phyloP scores from a whole-genome alignment of 2,888 invertebrate species.

The Nezara viridula region DNA sequence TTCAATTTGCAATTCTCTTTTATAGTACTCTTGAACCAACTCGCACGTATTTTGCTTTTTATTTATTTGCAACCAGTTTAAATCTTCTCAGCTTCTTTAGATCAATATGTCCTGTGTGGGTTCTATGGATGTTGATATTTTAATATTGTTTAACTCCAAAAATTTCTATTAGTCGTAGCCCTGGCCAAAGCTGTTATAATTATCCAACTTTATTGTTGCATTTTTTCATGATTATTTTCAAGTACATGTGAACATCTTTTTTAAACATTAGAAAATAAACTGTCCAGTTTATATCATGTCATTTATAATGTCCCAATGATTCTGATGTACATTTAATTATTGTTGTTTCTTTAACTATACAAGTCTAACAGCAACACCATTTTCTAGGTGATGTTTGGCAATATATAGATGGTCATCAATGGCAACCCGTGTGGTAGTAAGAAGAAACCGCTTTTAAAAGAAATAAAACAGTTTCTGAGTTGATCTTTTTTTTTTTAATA shows the following conservation, averaged over 20 bases:
- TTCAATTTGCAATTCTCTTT: background rate
- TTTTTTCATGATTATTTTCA: background rate
- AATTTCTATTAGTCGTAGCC: background rate
- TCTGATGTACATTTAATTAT: background rate
- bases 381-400: conserved; percentile 33
- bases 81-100: background rate
- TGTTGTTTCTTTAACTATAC: background rate
- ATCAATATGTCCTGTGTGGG: background rate
- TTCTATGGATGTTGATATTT: background rate
- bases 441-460: background rate
- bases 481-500: background rate
- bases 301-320: background rate
- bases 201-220: background rate
- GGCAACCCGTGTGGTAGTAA: background rate
- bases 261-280: background rate
- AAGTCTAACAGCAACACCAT: background rate
- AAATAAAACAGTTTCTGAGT: background rate
- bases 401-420: conserved; percentile 30
- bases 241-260: background rate
- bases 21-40: background rate
- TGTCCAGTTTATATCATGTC: no score
- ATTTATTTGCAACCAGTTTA: background rate
- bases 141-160: background rate
- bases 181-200: background rate
- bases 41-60: background rate